Base-by-base conservation (phyloP, 2,888 invertebrate species). In the Ferrisia virgata region DNA sequence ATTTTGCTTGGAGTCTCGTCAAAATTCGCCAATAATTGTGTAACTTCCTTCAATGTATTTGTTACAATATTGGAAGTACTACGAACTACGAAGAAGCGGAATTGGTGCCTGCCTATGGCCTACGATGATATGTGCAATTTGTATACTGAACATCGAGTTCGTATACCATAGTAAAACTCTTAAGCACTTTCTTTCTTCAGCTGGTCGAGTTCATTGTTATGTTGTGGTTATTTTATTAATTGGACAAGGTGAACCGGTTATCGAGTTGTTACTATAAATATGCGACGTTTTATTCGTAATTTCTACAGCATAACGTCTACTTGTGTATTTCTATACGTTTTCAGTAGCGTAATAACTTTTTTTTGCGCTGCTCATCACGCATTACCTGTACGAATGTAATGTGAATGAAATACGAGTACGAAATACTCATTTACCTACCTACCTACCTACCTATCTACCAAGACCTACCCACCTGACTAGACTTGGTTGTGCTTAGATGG, bases 221-320 rank as follows among this genome's bases (percentile, higher is more conserved):
- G 64, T 64, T 64, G 64, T 28, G 64, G 64, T 64, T 64, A 64
- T 64, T 64, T 64, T 64, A 64, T 64, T 64, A 64, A 64, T 64
- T 64, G 39, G 78, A 79, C 79, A 79, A 79, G 79, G 79, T 79
- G 43, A 79, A 79, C 79, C 43, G 79, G 79, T 79, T 79, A 40
- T 25, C 79, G 25, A 18, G 79, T 79, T 79, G 79, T 79, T 79
- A 22, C 79, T 79, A 79, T 79, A 79, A 79, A 79, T 79, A 79
- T 79, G 25, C 79, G 79, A 79, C 40, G 79, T 79, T 28, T 79
- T 43, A 79, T n/a, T n/a, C n/a, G n/a, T 39, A 78, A 78, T 25
- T 79, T 36, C 25, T 43, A 39, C 25, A n/a, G 22, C 15, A 18
- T 11, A 18, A 39, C 79, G 22, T 25, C 43, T 79, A 1, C 25